Percentiles rank a stretch among this genome's conserved stretches.
These are phyloP conservation scores for Panulirus ornatus DNA, from an alignment of 1,140 invertebrate genomes.

Conservation along the genomic window DNA sequence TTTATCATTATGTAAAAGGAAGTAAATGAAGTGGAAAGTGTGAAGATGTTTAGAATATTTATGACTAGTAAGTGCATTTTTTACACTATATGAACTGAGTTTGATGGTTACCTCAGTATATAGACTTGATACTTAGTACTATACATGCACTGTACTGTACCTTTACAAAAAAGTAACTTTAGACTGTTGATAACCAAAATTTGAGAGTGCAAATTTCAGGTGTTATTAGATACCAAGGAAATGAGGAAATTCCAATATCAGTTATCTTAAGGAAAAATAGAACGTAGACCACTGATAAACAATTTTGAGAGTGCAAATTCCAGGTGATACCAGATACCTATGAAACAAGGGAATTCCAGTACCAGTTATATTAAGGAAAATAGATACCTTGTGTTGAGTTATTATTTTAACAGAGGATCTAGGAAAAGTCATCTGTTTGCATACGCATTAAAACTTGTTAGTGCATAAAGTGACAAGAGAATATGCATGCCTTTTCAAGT, in stretches of 20 bases:
- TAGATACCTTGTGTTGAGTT: not conserved
- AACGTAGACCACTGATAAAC: too few relatives aligned
- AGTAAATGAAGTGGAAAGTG: not conserved
- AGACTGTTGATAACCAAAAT: not conserved
- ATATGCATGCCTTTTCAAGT: constrained; percentile 31
- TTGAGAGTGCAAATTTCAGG: not conserved
- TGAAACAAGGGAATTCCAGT: not conserved
- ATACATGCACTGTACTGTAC: not conserved
- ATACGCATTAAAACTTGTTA: constrained; percentile 1
- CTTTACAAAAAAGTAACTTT: not conserved
- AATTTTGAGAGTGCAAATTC: not conserved
- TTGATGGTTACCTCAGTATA: too few relatives aligned
- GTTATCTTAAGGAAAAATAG: not conserved
- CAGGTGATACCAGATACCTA: not conserved
- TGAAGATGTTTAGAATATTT: not conserved
- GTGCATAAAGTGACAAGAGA: not conserved
- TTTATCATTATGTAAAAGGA: not conserved
- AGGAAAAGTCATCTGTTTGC: constrained; percentile 20
- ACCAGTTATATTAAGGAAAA: not conserved
- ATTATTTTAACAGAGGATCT: not conserved
- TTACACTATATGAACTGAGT: not conserved
- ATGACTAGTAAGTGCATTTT: not conserved
- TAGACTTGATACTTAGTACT: too few relatives aligned
- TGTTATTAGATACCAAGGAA: not conserved
- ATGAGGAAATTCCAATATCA: not conserved